Evolutionary conservation across 2,113 vertebrate genomes (phyloP).

Genomic region (Tretioscincus oriximinensis): DNA sequence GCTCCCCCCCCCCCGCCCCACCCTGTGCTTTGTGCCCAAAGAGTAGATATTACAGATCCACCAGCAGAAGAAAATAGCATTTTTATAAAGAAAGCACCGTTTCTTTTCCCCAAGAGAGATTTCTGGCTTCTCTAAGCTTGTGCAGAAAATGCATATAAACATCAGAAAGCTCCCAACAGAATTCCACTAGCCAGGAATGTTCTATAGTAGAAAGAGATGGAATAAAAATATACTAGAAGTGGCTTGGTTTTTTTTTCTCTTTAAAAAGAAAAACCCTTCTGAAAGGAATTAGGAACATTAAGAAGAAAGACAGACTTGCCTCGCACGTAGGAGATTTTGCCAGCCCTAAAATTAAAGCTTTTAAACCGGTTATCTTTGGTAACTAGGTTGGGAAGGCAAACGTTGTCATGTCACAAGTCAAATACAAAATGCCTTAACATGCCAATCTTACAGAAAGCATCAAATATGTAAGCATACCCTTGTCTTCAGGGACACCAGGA

Average conservation of each 20-base stretch:
- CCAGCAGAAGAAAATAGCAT: conserved; percentile 7
- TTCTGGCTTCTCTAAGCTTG: conserved; percentile 18
- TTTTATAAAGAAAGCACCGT: neutral
- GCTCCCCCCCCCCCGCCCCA: accelerated
- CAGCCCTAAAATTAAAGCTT: conserved; percentile 65
- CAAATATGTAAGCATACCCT: neutral
- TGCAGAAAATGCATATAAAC: conserved; percentile 41
- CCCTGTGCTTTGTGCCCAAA: conserved; percentile 1
- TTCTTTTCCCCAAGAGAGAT: conserved; percentile 8
- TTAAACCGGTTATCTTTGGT: conserved; percentile 69
- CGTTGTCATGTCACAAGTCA: conserved; percentile 28
- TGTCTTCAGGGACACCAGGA: neutral
- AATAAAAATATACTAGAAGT: conserved; percentile 20
- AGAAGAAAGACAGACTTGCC: conserved; percentile 38
- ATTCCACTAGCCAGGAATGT: conserved; percentile 7
- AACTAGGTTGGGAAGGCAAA: conserved; percentile 51
- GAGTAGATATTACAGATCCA: neutral
- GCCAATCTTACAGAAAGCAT: neutral
- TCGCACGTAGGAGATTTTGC: conserved; percentile 34
- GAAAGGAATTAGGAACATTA: conserved; percentile 15
- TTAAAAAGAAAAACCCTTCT: neutral
- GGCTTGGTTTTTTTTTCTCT: neutral
- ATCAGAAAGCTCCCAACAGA: neutral
- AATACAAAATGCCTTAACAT: conserved; percentile 15
- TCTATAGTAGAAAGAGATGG: neutral